These are phyloP conservation scores for Lepas anatifera DNA, from an alignment of 2,888 invertebrate genomes.

Conservation along the genomic window DNA sequence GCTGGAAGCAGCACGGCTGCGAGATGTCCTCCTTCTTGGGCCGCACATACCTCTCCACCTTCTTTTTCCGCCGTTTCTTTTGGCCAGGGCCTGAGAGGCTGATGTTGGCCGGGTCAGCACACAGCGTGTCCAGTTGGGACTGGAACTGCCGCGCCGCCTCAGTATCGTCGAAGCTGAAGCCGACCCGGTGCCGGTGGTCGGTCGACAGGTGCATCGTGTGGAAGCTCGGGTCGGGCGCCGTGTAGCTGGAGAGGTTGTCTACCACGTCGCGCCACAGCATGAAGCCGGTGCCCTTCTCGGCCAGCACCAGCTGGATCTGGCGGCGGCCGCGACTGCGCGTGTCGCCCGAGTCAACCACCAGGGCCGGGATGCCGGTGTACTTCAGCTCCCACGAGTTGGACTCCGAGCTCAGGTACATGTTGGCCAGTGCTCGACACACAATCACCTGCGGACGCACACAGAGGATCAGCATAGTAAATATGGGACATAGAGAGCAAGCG, in stretches of 20 bases:
- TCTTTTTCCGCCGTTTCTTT: conserved; percentile 35
- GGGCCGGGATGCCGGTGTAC: conserved; percentile 64
- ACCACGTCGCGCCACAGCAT: conserved; percentile 68
- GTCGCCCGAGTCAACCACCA: conserved; percentile 62
- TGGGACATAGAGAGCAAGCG: too few species aligned
- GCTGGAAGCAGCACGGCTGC: conserved; percentile 71
- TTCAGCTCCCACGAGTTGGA: conserved; percentile 49
- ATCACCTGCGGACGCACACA: conserved; percentile 5
- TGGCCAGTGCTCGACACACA: conserved; percentile 62
- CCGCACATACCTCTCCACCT: conserved; percentile 35
- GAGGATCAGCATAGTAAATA: too few species aligned
- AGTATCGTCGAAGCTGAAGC: conserved; percentile 64
- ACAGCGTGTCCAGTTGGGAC: conserved; percentile 52
- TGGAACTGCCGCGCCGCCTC: conserved; percentile 58
- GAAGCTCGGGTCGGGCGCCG: conserved; percentile 51
- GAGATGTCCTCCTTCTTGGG: conserved; percentile 71
- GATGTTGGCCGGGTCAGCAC: conserved; percentile 64
- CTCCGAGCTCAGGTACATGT: conserved; percentile 45
- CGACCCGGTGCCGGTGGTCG: conserved; percentile 62
- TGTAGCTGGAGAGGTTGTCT: conserved; percentile 61
- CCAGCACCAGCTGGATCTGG: conserved; percentile 54
- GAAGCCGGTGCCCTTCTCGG: conserved; percentile 68
- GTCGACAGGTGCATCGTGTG: conserved; percentile 68
- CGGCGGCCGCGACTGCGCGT: conserved; percentile 53
- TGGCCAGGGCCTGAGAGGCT: conserved; percentile 55